Evolutionary conservation across 2,888 invertebrate species (phyloP).

Genomic region (Hyposoter didymator): DNA sequence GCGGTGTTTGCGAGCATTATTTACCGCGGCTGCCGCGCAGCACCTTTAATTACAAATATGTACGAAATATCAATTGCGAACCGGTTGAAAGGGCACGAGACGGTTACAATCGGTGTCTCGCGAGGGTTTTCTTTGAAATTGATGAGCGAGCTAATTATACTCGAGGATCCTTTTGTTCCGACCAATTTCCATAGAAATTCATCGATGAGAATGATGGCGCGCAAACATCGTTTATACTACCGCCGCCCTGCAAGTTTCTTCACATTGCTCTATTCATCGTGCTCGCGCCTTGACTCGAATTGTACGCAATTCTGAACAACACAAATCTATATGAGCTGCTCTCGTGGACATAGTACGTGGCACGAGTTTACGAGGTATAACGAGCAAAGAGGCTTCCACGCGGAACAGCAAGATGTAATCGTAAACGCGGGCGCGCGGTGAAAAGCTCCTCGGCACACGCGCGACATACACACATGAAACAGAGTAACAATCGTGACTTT

Average conservation of each 20-base stretch:
- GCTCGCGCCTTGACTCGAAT: neutral
- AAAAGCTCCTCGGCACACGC: too few species aligned
- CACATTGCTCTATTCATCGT: neutral
- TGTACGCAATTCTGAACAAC: constrained; percentile 3
- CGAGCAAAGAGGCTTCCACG: constrained; percentile 2
- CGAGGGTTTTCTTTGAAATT: too few species aligned
- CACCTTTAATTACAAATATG: too few species aligned
- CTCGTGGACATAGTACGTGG: neutral
- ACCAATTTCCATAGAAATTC: neutral
- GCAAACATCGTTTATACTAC: neutral
- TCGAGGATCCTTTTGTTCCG: neutral
- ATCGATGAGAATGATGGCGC: neutral
- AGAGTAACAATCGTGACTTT: constrained; percentile 49
- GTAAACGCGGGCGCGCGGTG: too few species aligned
- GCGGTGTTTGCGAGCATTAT: too few species aligned
- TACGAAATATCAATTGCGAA: too few species aligned
- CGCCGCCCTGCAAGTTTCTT: neutral
- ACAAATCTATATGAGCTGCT: neutral
- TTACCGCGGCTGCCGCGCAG: too few species aligned
- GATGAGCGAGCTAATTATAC: neutral
- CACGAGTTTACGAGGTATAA: neutral
- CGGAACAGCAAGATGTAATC: constrained; percentile 31
- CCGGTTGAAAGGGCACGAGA: too few species aligned
- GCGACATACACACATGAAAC: neutral
- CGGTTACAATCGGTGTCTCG: too few species aligned